Percentiles rank a stretch among this genome's conserved stretches.
Evolutionary conservation across 2,888 invertebrate species (phyloP).

Genomic region (Pristionchus arcanus): DNA sequence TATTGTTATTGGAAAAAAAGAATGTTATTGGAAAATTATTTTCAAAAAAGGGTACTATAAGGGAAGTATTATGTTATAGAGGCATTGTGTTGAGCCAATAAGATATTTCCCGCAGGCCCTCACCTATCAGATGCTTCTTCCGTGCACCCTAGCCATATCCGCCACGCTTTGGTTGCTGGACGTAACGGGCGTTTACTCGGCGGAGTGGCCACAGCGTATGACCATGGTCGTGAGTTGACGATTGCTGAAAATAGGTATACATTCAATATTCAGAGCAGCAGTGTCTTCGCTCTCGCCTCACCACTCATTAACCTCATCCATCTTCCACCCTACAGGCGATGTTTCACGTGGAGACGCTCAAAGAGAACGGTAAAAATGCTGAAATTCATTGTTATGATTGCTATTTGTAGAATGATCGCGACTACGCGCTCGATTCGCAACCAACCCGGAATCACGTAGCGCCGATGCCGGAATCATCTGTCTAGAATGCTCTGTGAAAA

Average conservation of each 20-base stretch:
- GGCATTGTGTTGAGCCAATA: no score
- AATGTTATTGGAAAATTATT: no score
- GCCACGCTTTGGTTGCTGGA: not conserved
- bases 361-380: not conserved
- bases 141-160: not conserved
- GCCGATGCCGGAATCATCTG: no score
- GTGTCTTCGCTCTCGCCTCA: not conserved
- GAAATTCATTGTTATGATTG: no score
- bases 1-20: no score
- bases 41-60: no score
- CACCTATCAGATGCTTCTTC: not conserved
- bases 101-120: no score
- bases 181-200: not conserved
- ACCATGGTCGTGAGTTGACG: not conserved
- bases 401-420: no score
- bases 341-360: not conserved
- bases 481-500: no score
- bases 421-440: no score
- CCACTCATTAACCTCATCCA: not conserved
- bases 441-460: no score
- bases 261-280: not conserved
- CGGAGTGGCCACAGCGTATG: conserved; percentile 3
- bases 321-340: not conserved
- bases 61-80: no score
- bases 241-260: not conserved